Evolutionary conservation across 2,797 vertebrate species (phyloP).

Genomic region (Phalloptychus januarius): DNA sequence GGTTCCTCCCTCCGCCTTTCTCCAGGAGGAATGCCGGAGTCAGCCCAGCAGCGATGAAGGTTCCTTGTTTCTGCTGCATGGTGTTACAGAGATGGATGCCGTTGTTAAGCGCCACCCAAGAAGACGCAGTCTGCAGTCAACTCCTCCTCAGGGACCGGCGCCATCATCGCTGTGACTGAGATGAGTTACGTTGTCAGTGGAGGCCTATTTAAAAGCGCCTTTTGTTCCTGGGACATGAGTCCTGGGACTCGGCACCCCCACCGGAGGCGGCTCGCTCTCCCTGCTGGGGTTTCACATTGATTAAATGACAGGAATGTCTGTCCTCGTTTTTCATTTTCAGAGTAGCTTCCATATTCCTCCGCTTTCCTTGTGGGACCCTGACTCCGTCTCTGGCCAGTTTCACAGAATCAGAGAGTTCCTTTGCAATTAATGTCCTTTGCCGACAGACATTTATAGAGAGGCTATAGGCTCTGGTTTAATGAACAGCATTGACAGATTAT

Average conservation of each 20-base stretch:
- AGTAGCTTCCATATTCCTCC: conserved; percentile 70
- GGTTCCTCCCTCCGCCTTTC: conserved; percentile 17
- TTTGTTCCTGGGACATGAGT: conserved; percentile 55
- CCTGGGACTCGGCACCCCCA: conserved; percentile 46
- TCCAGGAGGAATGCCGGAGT: conserved; percentile 33
- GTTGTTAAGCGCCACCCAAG: conserved; percentile 68
- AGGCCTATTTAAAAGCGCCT: conserved; percentile 55
- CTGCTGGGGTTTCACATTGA: conserved; percentile 72
- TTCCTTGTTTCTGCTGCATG: conserved; percentile 48
- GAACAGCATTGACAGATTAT: conserved; percentile 60
- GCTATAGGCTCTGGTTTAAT: conserved; percentile 31
- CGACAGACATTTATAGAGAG: conserved; percentile 50
- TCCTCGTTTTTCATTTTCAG: conserved; percentile 77
- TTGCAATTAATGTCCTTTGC: conserved; percentile 55
- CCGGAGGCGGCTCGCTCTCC: conserved; percentile 35
- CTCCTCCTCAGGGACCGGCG: conserved; percentile 48
- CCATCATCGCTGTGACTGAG: conserved; percentile 55
- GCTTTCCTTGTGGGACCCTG: conserved; percentile 42
- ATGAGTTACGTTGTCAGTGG: conserved; percentile 50
- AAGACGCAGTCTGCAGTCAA: conserved; percentile 43
- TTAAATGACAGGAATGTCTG: conserved; percentile 73
- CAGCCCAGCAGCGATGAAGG: conserved; percentile 48
- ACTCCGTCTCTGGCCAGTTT: conserved; percentile 17
- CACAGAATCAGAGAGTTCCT: conserved; percentile 28
- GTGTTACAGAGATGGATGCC: conserved; percentile 71